phyloP scores from a whole-genome alignment of 1,140 invertebrate genomes.

The Cheumatopsyche charites region DNA sequence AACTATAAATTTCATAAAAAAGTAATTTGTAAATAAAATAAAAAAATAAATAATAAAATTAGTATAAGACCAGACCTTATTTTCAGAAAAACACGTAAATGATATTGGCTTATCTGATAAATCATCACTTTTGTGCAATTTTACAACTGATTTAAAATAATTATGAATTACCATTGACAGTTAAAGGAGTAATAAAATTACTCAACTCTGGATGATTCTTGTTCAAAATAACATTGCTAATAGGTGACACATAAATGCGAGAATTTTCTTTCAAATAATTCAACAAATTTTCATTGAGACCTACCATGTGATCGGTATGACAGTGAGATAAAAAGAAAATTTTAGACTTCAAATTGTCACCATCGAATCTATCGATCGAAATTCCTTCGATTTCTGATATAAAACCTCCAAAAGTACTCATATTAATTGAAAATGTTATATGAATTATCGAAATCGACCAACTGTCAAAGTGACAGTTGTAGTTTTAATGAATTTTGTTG shows the following conservation, averaged over 20 bases:
- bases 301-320: constrained; percentile 71
- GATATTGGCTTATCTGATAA: too few species aligned
- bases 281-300: constrained; percentile 53
- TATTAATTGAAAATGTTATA: background rate
- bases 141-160: too few species aligned
- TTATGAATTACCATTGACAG: constrained; percentile 38
- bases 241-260: constrained; percentile 58
- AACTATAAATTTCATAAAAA: background rate
- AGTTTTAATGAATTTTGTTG: too few species aligned
- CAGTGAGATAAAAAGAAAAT: constrained; percentile 73
- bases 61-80: too few species aligned
- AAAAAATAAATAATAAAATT: background rate
- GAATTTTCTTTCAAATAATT: constrained; percentile 40
- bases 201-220: constrained; percentile 43
- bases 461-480: too few species aligned
- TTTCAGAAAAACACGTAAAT: too few species aligned
- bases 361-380: constrained; percentile 67
- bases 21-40: background rate
- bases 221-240: constrained; percentile 56
- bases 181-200: constrained; percentile 32
- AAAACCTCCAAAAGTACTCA: constrained; percentile 20
- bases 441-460: too few species aligned
- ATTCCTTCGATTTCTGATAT: constrained; percentile 65
- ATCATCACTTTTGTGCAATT: too few species aligned
- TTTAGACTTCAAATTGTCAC: constrained; percentile 58